Evolutionary conservation across 2,113 vertebrate species (phyloP).

Genomic region (Oreocharis arfaki): DNA sequence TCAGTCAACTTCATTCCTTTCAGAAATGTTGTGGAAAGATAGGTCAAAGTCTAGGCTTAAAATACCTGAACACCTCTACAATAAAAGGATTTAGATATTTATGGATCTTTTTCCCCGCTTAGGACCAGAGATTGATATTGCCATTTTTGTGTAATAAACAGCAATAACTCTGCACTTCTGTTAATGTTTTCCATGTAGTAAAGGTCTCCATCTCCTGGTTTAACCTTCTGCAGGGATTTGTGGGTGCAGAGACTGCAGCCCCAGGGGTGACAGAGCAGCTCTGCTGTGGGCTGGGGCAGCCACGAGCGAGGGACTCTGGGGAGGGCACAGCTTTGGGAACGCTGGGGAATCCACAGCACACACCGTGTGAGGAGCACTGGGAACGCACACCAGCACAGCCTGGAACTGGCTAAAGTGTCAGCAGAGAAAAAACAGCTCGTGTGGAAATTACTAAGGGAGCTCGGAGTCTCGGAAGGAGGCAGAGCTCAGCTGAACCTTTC

Average conservation of each 20-base stretch:
- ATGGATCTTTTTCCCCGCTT: background rate
- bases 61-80: background rate
- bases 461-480: too few species aligned
- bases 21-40: background rate
- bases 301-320: background rate
- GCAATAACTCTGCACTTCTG: background rate
- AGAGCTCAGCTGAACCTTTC: background rate
- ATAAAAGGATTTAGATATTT: background rate
- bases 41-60: background rate
- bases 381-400: too few species aligned
- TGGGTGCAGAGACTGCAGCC: background rate
- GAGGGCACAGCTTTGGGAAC: rapidly evolving
- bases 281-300: background rate
- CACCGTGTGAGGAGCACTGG: background rate
- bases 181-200: background rate
- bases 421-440: background rate
- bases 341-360: background rate
- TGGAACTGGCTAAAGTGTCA: background rate
- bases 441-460: background rate
- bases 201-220: background rate
- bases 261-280: background rate
- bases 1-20: background rate
- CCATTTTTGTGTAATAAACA: background rate
- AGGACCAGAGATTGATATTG: background rate
- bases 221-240: background rate